Conservation (phyloP, 2,888 invertebrate species). For the Operophtera brumata region DNA sequence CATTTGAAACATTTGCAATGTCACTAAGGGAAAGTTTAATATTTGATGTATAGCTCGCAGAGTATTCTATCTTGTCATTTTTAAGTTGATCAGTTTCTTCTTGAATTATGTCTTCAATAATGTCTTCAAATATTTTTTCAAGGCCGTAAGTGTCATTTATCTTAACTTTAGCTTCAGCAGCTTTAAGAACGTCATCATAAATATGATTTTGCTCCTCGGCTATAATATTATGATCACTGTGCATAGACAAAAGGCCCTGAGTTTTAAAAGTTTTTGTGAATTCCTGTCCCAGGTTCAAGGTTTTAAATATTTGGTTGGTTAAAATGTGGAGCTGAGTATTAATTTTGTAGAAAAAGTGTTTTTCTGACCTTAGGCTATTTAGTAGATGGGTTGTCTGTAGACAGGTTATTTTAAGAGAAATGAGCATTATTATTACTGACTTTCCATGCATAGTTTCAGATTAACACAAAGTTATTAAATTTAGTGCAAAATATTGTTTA, state of each 20-base stretch:
- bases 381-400: slow-evolving; percentile 17
- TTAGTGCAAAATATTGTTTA: not conserved
- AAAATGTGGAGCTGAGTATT: slow-evolving; percentile 35
- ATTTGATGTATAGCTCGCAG: not conserved
- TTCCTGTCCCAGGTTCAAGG: slow-evolving; percentile 35
- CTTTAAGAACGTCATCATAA: slow-evolving; percentile 33
- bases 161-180: not conserved
- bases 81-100: slow-evolving; percentile 17
- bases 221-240: slow-evolving; percentile 39
- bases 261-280: slow-evolving; percentile 32
- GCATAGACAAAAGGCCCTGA: slow-evolving; percentile 38
- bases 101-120: slow-evolving; percentile 30
- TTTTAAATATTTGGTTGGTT: slow-evolving; percentile 42
- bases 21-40: not conserved
- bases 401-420: slow-evolving; percentile 23
- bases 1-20: not conserved
- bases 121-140: slow-evolving; percentile 29
- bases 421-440: slow-evolving; percentile 12
- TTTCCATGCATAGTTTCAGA: slow-evolving; percentile 14
- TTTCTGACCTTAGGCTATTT: slow-evolving; percentile 25
- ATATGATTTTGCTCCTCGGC: slow-evolving; percentile 36
- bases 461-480: not conserved
- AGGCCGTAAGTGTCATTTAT: slow-evolving; percentile 21
- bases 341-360: slow-evolving; percentile 35
- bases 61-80: not conserved